Percentiles rank a stretch among this genome's conserved stretches.
phyloP scores from a whole-genome alignment of 2,113 vertebrate species.

The Otocyon megalotis region DNA sequence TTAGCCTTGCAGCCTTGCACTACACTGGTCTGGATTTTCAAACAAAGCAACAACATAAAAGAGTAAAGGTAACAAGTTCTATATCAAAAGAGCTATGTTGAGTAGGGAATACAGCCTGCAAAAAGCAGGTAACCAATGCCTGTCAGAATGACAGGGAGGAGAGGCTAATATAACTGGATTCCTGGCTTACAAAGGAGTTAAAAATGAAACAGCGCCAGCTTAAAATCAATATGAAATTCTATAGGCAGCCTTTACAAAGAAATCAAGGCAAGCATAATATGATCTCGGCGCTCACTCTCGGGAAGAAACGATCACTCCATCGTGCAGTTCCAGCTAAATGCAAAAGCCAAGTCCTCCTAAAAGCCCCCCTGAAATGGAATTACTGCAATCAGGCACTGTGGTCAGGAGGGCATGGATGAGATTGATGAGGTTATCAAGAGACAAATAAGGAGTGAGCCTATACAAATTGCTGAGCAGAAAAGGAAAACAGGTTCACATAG shows the following conservation, averaged over 20 bases:
- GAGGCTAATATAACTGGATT: constrained; percentile 63
- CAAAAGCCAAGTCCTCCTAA: constrained; percentile 58
- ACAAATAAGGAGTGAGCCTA: constrained; percentile 52
- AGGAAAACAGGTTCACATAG: constrained; percentile 22
- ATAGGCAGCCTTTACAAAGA: constrained; percentile 79
- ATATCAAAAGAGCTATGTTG: background rate
- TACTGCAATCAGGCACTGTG: constrained; percentile 69
- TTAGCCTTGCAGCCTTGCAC: background rate
- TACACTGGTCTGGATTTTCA: background rate
- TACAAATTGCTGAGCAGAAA: constrained; percentile 53
- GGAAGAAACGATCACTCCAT: constrained; percentile 40
- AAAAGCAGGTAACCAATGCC: background rate
- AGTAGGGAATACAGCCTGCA: background rate
- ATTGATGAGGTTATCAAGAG: constrained; percentile 72
- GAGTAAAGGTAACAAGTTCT: constrained; percentile 7
- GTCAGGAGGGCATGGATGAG: constrained; percentile 61
- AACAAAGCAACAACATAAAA: background rate
- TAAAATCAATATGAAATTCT: constrained; percentile 82
- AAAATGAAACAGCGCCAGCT: constrained; percentile 74
- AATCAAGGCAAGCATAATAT: constrained; percentile 80
- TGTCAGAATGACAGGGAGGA: constrained; percentile 26
- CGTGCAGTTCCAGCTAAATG: constrained; percentile 56
- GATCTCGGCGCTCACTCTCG: constrained; percentile 61
- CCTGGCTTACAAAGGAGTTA: constrained; percentile 74
- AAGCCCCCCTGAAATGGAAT: constrained; percentile 62